Conservation (phyloP, 1,140 invertebrate genomes). For the Archivesica marissinica region DNA sequence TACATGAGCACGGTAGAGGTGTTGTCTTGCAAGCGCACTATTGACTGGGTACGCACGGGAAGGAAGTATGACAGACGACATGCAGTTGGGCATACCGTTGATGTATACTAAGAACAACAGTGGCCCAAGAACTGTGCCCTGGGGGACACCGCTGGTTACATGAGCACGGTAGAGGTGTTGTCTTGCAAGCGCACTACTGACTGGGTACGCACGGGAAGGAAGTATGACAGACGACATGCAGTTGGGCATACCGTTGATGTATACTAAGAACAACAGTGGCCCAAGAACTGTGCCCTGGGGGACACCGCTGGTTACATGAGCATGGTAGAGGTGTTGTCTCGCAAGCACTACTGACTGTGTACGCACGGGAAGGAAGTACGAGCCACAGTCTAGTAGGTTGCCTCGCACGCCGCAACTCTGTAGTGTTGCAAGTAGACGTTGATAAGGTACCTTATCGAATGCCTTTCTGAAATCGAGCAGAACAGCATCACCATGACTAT, state of each 20-base stretch:
- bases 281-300: slow-evolving; percentile 57
- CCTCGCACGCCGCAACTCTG: slow-evolving; percentile 26
- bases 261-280: slow-evolving; percentile 9
- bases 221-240: not conserved
- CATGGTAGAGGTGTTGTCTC: not conserved
- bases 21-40: not conserved
- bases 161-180: not conserved
- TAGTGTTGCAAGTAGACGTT: slow-evolving; percentile 25
- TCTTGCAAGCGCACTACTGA: not conserved
- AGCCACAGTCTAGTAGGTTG: not conserved
- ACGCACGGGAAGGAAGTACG: slow-evolving; percentile 18
- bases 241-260: slow-evolving; percentile 6
- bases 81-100: too few species aligned
- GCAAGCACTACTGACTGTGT: slow-evolving; percentile 57
- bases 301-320: slow-evolving; percentile 45
- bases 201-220: not conserved
- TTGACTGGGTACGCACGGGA: not conserved
- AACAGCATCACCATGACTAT: slow-evolving; percentile 6
- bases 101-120: too few species aligned
- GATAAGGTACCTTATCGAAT: slow-evolving; percentile 32
- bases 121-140: too few species aligned
- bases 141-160: not conserved
- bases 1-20: not conserved
- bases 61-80: not conserved
- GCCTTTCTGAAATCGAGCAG: slow-evolving; percentile 39